Conservation (phyloP, 1,140 invertebrate species). For the Drosophila orena region DNA sequence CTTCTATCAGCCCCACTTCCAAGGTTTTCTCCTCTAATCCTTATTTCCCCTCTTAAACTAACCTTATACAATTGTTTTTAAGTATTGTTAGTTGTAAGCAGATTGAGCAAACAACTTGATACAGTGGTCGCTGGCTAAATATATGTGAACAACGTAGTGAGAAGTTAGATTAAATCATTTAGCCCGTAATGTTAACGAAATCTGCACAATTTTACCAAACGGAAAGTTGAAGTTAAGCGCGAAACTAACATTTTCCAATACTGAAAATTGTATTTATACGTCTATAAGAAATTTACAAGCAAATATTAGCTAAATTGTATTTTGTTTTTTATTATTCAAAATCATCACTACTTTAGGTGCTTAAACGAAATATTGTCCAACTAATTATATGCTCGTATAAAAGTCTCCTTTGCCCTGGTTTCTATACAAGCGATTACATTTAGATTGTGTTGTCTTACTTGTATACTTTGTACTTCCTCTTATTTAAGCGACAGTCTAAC, state of each 20-base stretch:
- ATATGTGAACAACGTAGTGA: constrained; percentile 52
- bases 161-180: constrained; percentile 34
- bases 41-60: background rate
- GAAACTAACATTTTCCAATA: constrained; percentile 65
- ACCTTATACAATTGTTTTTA: background rate
- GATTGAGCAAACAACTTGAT: constrained; percentile 1
- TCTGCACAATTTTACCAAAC: constrained; percentile 75
- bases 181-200: constrained; percentile 57
- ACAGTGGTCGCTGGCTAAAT: constrained; percentile 31
- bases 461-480: constrained; percentile 53
- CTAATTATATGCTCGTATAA: background rate
- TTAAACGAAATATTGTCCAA: constrained; percentile 12
- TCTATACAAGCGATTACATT: constrained; percentile 12
- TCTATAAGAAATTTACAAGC: constrained; percentile 59
- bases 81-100: constrained; percentile 2
- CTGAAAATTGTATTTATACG: constrained; percentile 49
- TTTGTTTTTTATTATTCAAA: constrained; percentile 24
- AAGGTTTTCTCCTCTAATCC: background rate
- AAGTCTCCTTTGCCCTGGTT: constrained; percentile 41
- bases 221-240: constrained; percentile 10
- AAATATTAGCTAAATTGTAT: constrained; percentile 56
- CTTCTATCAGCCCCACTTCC: background rate
- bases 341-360: constrained; percentile 23
- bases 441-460: constrained; percentile 20
- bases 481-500: constrained; percentile 65